These are phyloP conservation scores for Microlaimidae sp. DNA, from an alignment of 2,888 invertebrate genomes.

Conservation along the genomic window DNA sequence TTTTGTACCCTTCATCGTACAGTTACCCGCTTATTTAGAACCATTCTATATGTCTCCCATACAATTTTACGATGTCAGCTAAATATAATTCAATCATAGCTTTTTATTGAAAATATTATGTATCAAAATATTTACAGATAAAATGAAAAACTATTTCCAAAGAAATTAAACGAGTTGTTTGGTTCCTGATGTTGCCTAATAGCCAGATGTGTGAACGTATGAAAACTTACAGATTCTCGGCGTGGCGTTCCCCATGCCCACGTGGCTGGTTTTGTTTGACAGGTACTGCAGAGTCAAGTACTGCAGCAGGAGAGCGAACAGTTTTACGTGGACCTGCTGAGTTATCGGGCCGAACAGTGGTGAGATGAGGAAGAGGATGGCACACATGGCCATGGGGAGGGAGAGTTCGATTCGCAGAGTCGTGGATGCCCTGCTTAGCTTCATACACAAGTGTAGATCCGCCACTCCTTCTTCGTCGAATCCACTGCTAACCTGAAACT, in stretches of 20 bases:
- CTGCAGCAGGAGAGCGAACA: conserved; percentile 29
- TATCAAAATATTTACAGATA: neutral
- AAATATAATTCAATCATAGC: no score
- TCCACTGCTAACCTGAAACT: neutral
- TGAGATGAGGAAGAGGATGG: neutral
- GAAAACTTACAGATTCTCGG: conserved; percentile 26
- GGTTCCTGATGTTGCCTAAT: neutral
- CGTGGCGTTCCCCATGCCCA: conserved; percentile 26
- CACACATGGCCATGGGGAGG: conserved; percentile 3
- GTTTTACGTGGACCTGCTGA: conserved; percentile 24
- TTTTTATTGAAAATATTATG: neutral
- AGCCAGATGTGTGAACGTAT: neutral
- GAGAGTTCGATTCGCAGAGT: neutral
- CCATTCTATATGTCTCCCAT: no score
- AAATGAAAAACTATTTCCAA: no score
- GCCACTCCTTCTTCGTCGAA: conserved; percentile 1
- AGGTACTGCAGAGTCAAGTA: conserved; percentile 30
- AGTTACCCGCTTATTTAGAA: no score
- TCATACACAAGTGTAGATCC: conserved; percentile 17
- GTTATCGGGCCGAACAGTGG: conserved; percentile 17
- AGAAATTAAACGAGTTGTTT: no score
- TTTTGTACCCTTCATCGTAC: no score
- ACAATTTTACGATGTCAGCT: no score
- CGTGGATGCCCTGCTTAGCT: neutral
- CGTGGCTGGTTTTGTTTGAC: conserved; percentile 27